Conservation (phyloP, 2,888 invertebrate genomes). For the Boloria selene region DNA sequence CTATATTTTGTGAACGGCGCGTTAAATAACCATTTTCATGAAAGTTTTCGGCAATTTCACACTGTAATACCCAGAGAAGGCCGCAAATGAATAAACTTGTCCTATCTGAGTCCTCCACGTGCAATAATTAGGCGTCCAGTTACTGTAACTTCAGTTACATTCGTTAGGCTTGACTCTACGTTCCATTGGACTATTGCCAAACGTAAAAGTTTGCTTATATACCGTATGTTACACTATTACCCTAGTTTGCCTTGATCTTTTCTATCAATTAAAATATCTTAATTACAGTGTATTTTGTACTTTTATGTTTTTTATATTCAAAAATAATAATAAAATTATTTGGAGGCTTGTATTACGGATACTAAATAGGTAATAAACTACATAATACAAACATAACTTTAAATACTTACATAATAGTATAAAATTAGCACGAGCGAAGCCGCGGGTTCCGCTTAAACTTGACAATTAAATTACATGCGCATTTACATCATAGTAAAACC, state of each 20-base stretch:
- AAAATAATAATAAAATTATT: no score
- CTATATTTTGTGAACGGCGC: slow-evolving; percentile 2
- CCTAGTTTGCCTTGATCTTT: not conserved
- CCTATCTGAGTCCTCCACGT: slow-evolving; percentile 48
- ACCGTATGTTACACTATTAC: slow-evolving; percentile 3
- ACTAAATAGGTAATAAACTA: no score
- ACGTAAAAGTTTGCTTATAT: slow-evolving; percentile 48
- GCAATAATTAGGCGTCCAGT: slow-evolving; percentile 40
- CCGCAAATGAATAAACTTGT: slow-evolving; percentile 31
- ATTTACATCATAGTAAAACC: no score
- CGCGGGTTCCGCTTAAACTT: no score
- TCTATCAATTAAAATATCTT: not conserved
- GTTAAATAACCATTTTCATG: slow-evolving; percentile 45
- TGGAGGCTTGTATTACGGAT: no score
- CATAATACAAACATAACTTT: no score
- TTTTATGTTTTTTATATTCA: no score
- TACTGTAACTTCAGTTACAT: slow-evolving; percentile 49
- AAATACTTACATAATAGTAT: no score
- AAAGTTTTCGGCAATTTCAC: slow-evolving; percentile 31
- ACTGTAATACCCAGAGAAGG: slow-evolving; percentile 14
- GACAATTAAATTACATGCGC: no score
- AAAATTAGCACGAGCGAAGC: no score
- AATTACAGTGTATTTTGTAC: no score
- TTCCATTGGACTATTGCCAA: slow-evolving; percentile 54
- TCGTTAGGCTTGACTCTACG: slow-evolving; percentile 54